These are phyloP conservation scores for Ganaspis sp. DNA, from an alignment of 1,140 invertebrate species.

Conservation along the genomic window DNA sequence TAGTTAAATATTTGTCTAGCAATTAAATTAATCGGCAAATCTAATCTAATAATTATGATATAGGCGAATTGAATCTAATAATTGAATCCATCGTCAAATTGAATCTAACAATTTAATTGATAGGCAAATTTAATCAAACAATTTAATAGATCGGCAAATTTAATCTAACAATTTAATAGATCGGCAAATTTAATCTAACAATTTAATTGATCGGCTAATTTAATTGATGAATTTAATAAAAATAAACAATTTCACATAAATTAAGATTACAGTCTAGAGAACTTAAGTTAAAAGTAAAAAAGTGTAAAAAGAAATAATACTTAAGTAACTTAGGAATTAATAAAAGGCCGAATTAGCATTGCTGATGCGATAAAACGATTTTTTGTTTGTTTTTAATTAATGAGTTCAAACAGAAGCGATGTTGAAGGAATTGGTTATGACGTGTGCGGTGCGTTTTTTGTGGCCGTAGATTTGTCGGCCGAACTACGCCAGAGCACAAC, in stretches of 20 bases:
- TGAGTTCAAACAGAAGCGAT: slow-evolving; percentile 62
- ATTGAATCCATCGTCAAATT: no score
- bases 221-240: no score
- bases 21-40: no score
- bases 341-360: slow-evolving; percentile 69
- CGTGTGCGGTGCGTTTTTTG: slow-evolving; percentile 40
- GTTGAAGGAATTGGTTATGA: slow-evolving; percentile 53
- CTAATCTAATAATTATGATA: no score
- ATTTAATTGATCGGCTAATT: slow-evolving; percentile 46
- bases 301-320: slow-evolving; percentile 39
- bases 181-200: slow-evolving; percentile 49
- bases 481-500: slow-evolving; percentile 30
- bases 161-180: no score
- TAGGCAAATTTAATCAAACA: no score
- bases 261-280: neutral
- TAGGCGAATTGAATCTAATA: no score
- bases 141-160: no score
- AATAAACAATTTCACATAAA: neutral
- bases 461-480: slow-evolving; percentile 40
- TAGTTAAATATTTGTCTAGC: no score
- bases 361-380: slow-evolving; percentile 69
- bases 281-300: slow-evolving; percentile 40
- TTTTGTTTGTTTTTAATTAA: slow-evolving; percentile 47
- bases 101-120: no score
- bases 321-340: slow-evolving; percentile 40